A percentile compares a stretch with the other conserved stretches of the same genome.
Evolutionary conservation across 2,888 invertebrate species (phyloP).

Genomic region (Cetonia aurata): DNA sequence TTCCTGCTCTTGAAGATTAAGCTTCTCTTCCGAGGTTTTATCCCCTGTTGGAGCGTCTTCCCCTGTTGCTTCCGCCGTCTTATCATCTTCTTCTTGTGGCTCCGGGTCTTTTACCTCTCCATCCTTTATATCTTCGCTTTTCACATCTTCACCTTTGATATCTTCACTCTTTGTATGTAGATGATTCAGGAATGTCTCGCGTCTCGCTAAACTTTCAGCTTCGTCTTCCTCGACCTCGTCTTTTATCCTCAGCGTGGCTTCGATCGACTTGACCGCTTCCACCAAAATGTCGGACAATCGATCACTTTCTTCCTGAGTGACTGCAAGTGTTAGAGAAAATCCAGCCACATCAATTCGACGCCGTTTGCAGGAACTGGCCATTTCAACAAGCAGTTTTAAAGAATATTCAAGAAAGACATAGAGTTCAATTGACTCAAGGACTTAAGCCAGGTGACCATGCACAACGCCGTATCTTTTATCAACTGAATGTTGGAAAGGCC

Average conservation of each 20-base stretch:
- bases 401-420: too few relatives aligned
- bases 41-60: too few relatives aligned
- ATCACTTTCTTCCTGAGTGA: slow-evolving; percentile 69
- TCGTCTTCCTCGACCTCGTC: slow-evolving; percentile 64
- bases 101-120: background rate
- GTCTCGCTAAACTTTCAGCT: slow-evolving; percentile 67
- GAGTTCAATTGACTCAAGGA: slow-evolving; percentile 3
- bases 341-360: slow-evolving; percentile 24
- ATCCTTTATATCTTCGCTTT: background rate
- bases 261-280: slow-evolving; percentile 73
- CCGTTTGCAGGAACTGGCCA: slow-evolving; percentile 21
- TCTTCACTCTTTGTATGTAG: slow-evolving; percentile 48
- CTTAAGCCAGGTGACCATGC: background rate
- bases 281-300: slow-evolving; percentile 71
- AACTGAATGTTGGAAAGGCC: slow-evolving; percentile 26
- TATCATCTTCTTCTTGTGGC: too few relatives aligned
- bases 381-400: background rate
- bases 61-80: too few relatives aligned
- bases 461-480: slow-evolving; percentile 25
- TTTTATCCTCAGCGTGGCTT: slow-evolving; percentile 70
- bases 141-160: background rate
- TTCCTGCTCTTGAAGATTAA: too few relatives aligned
- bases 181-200: slow-evolving; percentile 69
- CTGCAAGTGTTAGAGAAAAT: too few relatives aligned
- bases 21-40: too few relatives aligned